Base-by-base conservation (phyloP, 2,888 invertebrate species). In the Lasioglossum figueresi region DNA sequence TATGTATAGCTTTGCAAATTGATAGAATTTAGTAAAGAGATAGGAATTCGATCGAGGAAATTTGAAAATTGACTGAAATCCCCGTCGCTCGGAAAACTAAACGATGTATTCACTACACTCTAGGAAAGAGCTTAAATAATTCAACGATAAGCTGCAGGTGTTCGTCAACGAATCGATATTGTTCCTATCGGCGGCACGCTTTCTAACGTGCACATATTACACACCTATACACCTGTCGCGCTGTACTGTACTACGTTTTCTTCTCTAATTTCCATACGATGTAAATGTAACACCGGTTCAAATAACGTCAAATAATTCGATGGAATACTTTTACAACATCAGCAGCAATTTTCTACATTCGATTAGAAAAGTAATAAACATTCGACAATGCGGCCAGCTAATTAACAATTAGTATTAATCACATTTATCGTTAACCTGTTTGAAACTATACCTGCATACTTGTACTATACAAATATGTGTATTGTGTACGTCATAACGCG, bases 151-250 rank as follows among this genome's bases (percentile, higher is more conserved):
- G 76, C 72, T 83, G 91, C 90, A 89, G 88, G 90, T 92, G 91
- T 88, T 82, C 80, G 85, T 83, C 81, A 81, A 80, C 88, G 84
- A 91, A 93, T 93, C 93, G 91, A 93, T 93, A 93, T 89, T 90
- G 89, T 91, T 37, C 66, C 66, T 90, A 88, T 91, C 88, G 85
- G 76, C 87, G 85, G 75, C 78, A 82, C 83, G 85, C 83, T 86
- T 80, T 85, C 83, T 82, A 79, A 83, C 79, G 86, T 83, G 76
- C 78, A 78, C 74, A 76, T n/a, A n/a, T n/a, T 74, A 71, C 43
- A 27, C 52, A 52, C n/a, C n/a, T 56, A 76, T 74, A 77, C 52
- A 52, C 40, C 34, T 48, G 23, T 48, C 48, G 45, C 45, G 73
- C 71, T 79, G 52, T 59, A 66, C 81, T 59, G 27, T 80, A 75